Evolutionary conservation across 1,140 invertebrate genomes (phyloP).

Genomic region (Leptinotarsa texana): DNA sequence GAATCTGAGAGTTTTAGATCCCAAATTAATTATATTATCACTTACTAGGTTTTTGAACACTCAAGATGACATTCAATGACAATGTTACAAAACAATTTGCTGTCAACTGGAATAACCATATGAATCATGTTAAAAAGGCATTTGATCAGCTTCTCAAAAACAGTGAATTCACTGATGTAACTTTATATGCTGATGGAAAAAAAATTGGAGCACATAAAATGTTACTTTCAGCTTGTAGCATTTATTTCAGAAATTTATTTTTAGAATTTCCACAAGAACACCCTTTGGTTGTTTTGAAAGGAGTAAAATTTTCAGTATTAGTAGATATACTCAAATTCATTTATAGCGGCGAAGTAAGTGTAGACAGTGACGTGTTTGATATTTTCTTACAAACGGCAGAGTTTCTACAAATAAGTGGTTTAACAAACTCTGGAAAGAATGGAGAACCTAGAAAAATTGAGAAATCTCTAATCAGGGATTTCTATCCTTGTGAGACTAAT

Average conservation of each 20-base stretch:
- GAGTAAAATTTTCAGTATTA: conserved; percentile 80
- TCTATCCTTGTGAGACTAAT: background rate
- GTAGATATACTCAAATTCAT: conserved; percentile 83
- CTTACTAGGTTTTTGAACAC: too few species aligned
- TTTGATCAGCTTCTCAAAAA: conserved; percentile 76
- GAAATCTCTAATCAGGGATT: background rate
- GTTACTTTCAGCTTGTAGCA: conserved; percentile 81
- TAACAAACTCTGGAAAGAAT: conserved; percentile 57
- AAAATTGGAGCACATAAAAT: conserved; percentile 83
- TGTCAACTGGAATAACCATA: conserved; percentile 77
- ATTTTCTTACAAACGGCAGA: conserved; percentile 69
- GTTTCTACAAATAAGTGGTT: conserved; percentile 67
- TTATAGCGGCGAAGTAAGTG: conserved; percentile 70
- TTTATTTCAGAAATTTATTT: conserved; percentile 82
- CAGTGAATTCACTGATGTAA: conserved; percentile 84
- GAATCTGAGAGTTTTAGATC: too few species aligned
- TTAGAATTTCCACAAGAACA: conserved; percentile 84
- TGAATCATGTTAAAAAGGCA: conserved; percentile 73
- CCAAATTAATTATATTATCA: too few species aligned
- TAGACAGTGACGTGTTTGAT: conserved; percentile 66
- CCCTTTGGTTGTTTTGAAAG: conserved; percentile 84
- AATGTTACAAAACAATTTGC: conserved; percentile 67
- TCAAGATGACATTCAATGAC: background rate
- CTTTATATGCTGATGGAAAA: conserved; percentile 80
- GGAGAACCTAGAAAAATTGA: conserved; percentile 42